Conservation (phyloP, 35 echinoderm and acorn worm genomes). For the Hemicentrotus pulcherrimus region DNA sequence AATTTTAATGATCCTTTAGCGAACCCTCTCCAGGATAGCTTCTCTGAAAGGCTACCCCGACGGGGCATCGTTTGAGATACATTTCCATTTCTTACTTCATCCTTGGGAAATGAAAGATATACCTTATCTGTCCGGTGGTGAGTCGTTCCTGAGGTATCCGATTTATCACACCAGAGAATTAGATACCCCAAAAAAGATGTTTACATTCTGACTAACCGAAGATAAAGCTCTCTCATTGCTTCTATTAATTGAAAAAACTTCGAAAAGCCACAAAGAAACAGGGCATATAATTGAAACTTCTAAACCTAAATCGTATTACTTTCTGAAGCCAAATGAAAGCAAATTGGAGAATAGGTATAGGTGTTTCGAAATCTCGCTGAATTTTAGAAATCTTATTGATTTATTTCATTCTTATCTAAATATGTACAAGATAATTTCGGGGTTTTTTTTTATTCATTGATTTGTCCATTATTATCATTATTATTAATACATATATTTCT, state of each 20-base stretch:
- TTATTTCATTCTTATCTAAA: too few relatives aligned
- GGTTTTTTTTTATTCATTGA: too few relatives aligned
- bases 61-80: not conserved
- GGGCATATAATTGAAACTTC: not conserved
- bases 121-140: not conserved
- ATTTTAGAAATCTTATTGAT: too few relatives aligned
- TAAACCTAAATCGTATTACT: not conserved
- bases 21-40: not conserved
- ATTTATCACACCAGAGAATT: not conserved
- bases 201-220: not conserved
- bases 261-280: not conserved
- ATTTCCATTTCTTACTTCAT: not conserved
- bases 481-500: too few relatives aligned
- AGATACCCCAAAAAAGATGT: not conserved
- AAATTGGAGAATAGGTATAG: too few relatives aligned
- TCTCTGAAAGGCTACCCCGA: not conserved
- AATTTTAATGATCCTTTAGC: not conserved
- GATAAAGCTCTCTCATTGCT: not conserved
- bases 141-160: not conserved
- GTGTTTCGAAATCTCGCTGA: too few relatives aligned
- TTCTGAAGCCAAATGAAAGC: not conserved
- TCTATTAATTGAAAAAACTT: not conserved
- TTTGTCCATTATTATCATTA: too few relatives aligned
- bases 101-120: not conserved
- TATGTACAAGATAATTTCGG: too few relatives aligned